Conservation (phyloP, 2,113 vertebrate species). For the Peromyscus leucopus region DNA sequence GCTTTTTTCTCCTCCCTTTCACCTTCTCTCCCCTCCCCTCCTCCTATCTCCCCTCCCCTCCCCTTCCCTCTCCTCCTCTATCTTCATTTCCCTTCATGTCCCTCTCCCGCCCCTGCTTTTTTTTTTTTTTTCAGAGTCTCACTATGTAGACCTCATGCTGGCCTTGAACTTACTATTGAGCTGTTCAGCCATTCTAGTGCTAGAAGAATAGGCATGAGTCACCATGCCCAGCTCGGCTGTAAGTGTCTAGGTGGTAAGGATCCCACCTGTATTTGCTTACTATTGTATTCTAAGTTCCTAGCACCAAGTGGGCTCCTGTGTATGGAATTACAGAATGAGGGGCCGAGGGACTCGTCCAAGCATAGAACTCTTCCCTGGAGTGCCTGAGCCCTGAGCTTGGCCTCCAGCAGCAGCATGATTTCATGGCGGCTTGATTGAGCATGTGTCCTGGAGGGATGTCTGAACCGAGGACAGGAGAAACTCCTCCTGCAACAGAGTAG, state of each 20-base stretch:
- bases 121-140: neutral
- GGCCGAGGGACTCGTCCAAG: neutral
- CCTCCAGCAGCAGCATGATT: neutral
- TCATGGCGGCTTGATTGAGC: neutral
- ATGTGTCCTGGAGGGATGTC: neutral
- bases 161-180: neutral
- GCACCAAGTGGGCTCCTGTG: neutral
- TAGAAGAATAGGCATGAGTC: neutral
- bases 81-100: neutral
- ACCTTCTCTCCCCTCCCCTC: too few species aligned
- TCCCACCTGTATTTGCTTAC: slow-evolving; percentile 15
- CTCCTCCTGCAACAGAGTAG: neutral
- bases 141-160: neutral
- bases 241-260: neutral
- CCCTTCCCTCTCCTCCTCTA: too few species aligned
- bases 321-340: neutral
- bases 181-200: neutral
- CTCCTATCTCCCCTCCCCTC: too few species aligned
- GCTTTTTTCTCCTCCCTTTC: too few species aligned
- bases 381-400: neutral
- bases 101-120: neutral
- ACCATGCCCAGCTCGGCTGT: neutral
- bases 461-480: neutral
- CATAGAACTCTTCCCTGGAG: neutral
- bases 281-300: slow-evolving; percentile 33